Evolutionary conservation across 2,888 invertebrate genomes (phyloP).

Genomic region (Caenorhabditis sp.): DNA sequence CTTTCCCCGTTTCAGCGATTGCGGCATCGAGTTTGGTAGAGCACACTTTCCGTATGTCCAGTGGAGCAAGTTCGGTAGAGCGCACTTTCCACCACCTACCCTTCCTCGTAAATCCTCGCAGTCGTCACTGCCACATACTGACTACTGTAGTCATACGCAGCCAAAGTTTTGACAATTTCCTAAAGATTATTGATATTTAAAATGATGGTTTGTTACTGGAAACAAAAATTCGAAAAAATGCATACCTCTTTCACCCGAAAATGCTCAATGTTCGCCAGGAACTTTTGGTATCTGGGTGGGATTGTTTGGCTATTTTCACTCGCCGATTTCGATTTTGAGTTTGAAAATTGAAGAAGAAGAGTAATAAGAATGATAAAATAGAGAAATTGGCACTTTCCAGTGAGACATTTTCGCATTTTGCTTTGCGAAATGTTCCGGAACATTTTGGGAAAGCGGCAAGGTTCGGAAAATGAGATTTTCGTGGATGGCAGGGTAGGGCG

Average conservation of each 20-base stretch:
- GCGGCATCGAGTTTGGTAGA: no score
- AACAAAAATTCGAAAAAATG: no score
- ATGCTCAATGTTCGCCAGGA: background rate
- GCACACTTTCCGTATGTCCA: no score
- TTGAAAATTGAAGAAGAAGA: background rate
- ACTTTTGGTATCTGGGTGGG: background rate
- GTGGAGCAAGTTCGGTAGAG: no score
- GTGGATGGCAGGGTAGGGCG: background rate
- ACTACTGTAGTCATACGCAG: background rate
- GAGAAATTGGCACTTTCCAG: background rate
- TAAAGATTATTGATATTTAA: background rate
- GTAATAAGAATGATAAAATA: background rate
- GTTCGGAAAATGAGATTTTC: background rate
- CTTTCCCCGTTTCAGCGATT: no score
- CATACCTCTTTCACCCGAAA: background rate
- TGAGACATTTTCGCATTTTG: background rate
- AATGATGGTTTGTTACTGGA: no score
- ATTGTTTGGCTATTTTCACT: background rate
- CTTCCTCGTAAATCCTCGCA: background rate
- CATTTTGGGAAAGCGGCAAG: no score
- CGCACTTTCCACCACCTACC: background rate
- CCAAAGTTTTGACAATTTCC: background rate
- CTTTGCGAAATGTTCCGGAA: background rate
- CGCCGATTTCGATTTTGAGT: background rate
- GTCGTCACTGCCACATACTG: slow-evolving; percentile 5